Evolutionary conservation across 2,797 vertebrate species (phyloP).

Genomic region (Aeoliscus strigatus): DNA sequence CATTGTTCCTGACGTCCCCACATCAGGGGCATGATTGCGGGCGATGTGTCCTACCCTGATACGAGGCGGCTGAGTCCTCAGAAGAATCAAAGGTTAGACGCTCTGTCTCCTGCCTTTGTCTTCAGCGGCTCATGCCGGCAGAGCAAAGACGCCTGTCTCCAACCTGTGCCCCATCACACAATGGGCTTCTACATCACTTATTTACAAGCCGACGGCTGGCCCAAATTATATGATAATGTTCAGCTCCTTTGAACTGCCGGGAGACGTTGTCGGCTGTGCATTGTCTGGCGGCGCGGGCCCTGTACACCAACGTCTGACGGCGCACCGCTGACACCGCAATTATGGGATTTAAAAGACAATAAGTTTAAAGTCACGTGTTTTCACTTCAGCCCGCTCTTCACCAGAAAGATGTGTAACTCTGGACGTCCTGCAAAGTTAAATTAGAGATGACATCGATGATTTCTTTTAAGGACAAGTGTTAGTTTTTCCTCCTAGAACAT

Average conservation of each 20-base stretch:
- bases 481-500: conserved; percentile 8
- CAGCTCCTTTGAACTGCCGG: conserved; percentile 69
- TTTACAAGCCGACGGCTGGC: conserved; percentile 76
- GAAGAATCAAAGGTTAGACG: conserved; percentile 82
- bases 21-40: conserved; percentile 67
- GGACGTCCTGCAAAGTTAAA: conserved; percentile 9
- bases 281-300: conserved; percentile 33
- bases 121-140: conserved; percentile 66
- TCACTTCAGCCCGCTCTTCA: neutral
- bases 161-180: conserved; percentile 75
- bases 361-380: neutral
- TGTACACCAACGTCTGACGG: conserved; percentile 22
- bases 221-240: conserved; percentile 74
- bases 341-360: no score
- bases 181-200: conserved; percentile 76
- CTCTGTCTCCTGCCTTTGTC: conserved; percentile 79
- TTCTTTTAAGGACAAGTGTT: conserved; percentile 26
- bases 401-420: neutral
- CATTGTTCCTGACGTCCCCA: conserved; percentile 67
- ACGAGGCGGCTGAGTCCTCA: conserved; percentile 66
- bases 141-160: conserved; percentile 77
- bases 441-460: conserved; percentile 4
- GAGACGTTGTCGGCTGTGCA: conserved; percentile 18
- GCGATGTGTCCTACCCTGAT: conserved; percentile 64
- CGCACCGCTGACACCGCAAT: neutral